Conservation (phyloP, 2,113 vertebrate genomes). For the Epinephelus moara region DNA sequence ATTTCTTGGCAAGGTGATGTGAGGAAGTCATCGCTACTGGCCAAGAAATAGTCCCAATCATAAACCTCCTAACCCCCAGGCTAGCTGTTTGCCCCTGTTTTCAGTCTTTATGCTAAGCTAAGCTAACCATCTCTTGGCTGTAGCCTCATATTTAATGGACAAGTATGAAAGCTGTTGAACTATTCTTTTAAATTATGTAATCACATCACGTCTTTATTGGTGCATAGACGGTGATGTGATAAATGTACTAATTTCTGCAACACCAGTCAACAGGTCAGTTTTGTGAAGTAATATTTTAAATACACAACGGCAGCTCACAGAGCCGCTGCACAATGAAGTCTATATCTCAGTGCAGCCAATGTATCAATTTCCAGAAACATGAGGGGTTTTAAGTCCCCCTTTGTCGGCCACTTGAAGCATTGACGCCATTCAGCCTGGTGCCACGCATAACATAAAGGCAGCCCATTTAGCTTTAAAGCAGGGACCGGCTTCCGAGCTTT, state of each 20-base stretch:
- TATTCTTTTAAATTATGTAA: not conserved
- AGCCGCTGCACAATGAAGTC: conserved; percentile 37
- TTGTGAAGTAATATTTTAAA: conserved; percentile 28
- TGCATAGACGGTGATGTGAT: not conserved
- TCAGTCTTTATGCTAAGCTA: no score
- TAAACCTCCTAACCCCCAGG: no score
- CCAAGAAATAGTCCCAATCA: no score
- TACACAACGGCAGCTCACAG: conserved; percentile 14
- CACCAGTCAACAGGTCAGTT: not conserved
- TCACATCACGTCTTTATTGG: not conserved
- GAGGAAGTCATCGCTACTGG: no score
- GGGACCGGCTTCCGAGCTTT: conserved; percentile 78
- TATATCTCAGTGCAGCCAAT: conserved; percentile 28
- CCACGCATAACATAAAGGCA: conserved; percentile 74
- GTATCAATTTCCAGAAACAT: conserved; percentile 68
- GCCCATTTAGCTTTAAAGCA: conserved; percentile 78
- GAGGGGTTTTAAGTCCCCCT: conserved; percentile 57
- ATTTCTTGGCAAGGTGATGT: no score
- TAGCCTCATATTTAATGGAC: no score
- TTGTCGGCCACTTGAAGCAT: conserved; percentile 77
- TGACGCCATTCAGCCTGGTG: conserved; percentile 73
- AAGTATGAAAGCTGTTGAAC: not conserved
- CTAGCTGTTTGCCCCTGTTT: no score
- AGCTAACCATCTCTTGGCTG: no score
- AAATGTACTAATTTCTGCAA: not conserved